These are phyloP conservation scores for Podotricha telesiphe DNA, from an alignment of 2,888 invertebrate genomes.

Conservation along the genomic window DNA sequence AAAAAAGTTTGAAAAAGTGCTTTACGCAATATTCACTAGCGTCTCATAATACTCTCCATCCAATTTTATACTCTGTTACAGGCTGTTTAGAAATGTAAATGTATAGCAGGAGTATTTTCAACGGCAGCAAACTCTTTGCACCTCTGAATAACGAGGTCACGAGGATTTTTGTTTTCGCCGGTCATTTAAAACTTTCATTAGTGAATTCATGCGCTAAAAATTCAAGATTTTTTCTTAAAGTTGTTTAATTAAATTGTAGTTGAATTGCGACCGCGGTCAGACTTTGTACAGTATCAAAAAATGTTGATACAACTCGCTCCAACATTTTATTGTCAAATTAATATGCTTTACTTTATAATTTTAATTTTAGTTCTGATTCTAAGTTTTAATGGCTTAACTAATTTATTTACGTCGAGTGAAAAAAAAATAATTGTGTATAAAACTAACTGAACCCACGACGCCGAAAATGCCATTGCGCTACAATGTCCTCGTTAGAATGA, in stretches of 20 bases:
- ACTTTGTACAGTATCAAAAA: slow-evolving; percentile 17
- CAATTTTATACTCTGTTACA: slow-evolving; percentile 34
- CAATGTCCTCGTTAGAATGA: too few species aligned
- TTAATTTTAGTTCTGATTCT: slow-evolving; percentile 1
- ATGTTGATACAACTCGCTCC: slow-evolving; percentile 22
- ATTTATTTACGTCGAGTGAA: too few species aligned
- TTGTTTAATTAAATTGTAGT: slow-evolving; percentile 59
- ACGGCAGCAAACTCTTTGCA: slow-evolving; percentile 58
- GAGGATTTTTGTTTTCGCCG: slow-evolving; percentile 66
- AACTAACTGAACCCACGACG: too few species aligned
- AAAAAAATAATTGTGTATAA: too few species aligned
- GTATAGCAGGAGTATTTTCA: slow-evolving; percentile 35
- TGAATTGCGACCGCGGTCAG: slow-evolving; percentile 35
- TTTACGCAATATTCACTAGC: slow-evolving; percentile 44
- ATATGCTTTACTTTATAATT: slow-evolving; percentile 20
- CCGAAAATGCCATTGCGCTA: too few species aligned
- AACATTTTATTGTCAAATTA: slow-evolving; percentile 21
- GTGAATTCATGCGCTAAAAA: slow-evolving; percentile 74
- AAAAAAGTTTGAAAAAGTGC: slow-evolving; percentile 69
- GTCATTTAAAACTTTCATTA: slow-evolving; percentile 81
- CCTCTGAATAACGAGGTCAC: slow-evolving; percentile 75
- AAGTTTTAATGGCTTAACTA: too few species aligned
- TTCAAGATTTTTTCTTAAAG: slow-evolving; percentile 68
- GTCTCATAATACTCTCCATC: slow-evolving; percentile 32
- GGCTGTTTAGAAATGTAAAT: slow-evolving; percentile 36